Evolutionary conservation across 2,797 vertebrate genomes (phyloP).

Genomic region (Myripristis jacobus): DNA sequence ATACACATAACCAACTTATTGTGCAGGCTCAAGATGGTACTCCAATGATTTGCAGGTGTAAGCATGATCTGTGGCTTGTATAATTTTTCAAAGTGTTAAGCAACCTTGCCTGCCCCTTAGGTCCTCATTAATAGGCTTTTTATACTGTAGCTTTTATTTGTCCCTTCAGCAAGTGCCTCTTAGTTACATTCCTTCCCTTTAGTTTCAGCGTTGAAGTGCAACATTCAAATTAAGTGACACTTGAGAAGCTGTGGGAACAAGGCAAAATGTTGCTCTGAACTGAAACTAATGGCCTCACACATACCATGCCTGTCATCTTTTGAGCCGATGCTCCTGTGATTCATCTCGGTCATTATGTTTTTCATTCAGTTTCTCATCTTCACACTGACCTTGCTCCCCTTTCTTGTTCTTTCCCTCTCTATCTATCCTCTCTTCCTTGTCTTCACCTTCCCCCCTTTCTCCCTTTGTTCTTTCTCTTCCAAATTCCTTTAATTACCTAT

Average conservation of each 20-base stretch:
- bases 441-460: background rate
- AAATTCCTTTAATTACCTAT: constrained; percentile 6
- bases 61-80: background rate
- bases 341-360: background rate
- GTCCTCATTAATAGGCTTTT: background rate
- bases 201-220: background rate
- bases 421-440: background rate
- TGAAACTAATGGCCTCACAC: background rate
- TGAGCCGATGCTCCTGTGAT: background rate
- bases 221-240: constrained; percentile 1
- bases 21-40: background rate
- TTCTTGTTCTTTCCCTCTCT: background rate
- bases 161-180: constrained; percentile 6
- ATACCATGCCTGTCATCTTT: background rate
- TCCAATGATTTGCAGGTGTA: constrained; percentile 17
- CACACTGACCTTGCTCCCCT: background rate
- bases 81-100: background rate
- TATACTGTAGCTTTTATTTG: constrained; percentile 7
- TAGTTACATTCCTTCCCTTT: no score
- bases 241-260: background rate
- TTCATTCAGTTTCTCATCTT: background rate
- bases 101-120: background rate
- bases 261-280: constrained; percentile 7
- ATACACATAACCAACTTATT: background rate
- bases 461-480: constrained; percentile 4